Evolutionary conservation across 2,113 vertebrate species (phyloP), one percentile per base, ranked within the genome.

Genomic region (Serinus canaria): DNA sequence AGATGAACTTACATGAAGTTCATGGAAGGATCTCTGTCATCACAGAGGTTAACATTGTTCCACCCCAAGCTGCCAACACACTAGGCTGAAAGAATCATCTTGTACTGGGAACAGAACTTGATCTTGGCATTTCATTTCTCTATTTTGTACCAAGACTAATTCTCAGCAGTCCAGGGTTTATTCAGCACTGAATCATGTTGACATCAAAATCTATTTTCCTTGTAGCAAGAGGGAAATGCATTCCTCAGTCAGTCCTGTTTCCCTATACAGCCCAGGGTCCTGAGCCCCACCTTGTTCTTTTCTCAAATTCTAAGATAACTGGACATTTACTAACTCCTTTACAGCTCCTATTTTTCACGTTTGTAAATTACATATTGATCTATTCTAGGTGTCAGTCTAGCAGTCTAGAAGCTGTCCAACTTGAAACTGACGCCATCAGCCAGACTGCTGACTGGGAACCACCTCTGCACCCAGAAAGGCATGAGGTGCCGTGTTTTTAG

Each of bases 311-410:
- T 74, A 66, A 69, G 37, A 44, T 27, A 86, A 67, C 52, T 24
- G 31, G 21, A 67, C 17, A 55, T 81, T 89, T 63, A 64, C 27
- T 81, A 83, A 52, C 27, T 62, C 12, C 67, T 90, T 73, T 78
- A 47, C 68, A 59, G 27, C 27, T 92, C 33, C 52, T 41, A 14
- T 83, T 77, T 81, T 68, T 92, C 39, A 70, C 0, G 83, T 81
- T 52, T 90, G 52, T 93, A 89, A 89, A 90, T 60, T 56, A 58
- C 21, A 31, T 74, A 53, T 94, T 94, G 30, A 17, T 97, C 74
- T 94, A 10, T 96, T 95, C 70, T 46, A 97, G 94, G 81, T 84
- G 77, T 73, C 80, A 93, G 60, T 80, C 76, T 92, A 83, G 35
- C 80, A 44, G 89, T 90, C 62, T 97, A 95, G 91, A 84, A 84